Conservation (phyloP, 2,113 vertebrate genomes). For the Actenoides lindsayi region DNA sequence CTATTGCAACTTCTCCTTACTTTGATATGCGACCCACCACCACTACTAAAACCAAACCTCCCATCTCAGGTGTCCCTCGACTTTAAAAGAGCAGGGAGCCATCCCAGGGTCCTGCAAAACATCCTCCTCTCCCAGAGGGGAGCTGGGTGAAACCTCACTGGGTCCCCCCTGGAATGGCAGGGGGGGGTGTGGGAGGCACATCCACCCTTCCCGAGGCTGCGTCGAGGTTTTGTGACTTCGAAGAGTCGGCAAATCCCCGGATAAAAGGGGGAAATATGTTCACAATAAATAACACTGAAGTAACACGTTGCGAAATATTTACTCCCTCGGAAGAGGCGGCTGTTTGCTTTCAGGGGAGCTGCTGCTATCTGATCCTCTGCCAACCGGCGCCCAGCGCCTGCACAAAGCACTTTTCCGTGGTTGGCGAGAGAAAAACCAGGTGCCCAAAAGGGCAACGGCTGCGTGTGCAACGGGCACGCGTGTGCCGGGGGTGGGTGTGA, state of each 20-base stretch:
- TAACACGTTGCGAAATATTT: slow-evolving; percentile 31
- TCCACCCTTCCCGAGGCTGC: accelerated
- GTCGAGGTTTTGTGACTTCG: background rate
- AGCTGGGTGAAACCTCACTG: background rate
- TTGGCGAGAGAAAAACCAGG: background rate
- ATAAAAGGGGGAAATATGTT: background rate
- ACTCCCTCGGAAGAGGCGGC: slow-evolving; percentile 22
- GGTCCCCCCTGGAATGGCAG: accelerated
- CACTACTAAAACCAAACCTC: accelerated
- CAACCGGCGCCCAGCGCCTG: background rate
- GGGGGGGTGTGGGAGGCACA: background rate
- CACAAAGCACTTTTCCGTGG: background rate
- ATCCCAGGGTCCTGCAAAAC: background rate
- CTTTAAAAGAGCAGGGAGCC: background rate
- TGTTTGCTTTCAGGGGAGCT: slow-evolving; percentile 52
- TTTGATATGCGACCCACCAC: background rate
- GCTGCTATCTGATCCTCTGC: slow-evolving; percentile 51
- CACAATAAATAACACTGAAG: slow-evolving; percentile 46
- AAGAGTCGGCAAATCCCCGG: background rate
- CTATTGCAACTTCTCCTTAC: background rate
- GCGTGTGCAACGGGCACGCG: background rate
- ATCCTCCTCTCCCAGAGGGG: background rate
- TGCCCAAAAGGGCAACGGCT: background rate
- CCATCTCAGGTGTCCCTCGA: background rate
- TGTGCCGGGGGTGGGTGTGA: background rate